phyloP scores from a whole-genome alignment of 2,888 invertebrate genomes.

The Agriopis aurantiaria region DNA sequence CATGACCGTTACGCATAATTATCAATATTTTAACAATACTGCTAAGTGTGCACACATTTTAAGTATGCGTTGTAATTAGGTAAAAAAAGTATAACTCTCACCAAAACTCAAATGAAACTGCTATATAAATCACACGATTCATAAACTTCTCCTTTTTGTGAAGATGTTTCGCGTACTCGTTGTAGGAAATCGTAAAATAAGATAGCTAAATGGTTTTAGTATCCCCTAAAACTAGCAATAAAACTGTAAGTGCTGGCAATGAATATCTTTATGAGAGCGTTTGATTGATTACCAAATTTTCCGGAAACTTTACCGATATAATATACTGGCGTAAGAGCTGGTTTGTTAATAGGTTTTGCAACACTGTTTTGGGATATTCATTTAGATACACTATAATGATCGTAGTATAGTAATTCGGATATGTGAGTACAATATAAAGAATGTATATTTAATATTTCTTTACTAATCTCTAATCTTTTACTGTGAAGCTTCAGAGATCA shows the following conservation, averaged over 20 bases:
- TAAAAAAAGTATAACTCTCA: constrained; percentile 37
- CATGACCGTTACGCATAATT: too few species aligned
- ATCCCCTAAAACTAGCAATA: constrained; percentile 77
- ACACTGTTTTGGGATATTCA: background rate
- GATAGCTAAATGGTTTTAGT: constrained; percentile 80
- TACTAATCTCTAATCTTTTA: background rate
- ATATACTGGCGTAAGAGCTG: constrained; percentile 9
- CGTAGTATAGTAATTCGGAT: background rate
- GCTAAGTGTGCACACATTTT: background rate
- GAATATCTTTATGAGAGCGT: constrained; percentile 78
- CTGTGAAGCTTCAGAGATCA: constrained; percentile 2
- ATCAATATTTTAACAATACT: background rate
- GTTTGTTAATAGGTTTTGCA: constrained; percentile 2
- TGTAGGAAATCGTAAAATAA: constrained; percentile 76
- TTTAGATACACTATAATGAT: background rate
- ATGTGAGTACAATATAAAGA: background rate
- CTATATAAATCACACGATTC: constrained; percentile 62
- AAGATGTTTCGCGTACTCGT: constrained; percentile 61
- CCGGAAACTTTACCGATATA: constrained; percentile 40
- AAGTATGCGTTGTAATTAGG: constrained; percentile 25
- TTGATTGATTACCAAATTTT: constrained; percentile 78
- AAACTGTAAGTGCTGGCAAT: constrained; percentile 75
- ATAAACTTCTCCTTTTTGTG: constrained; percentile 69
- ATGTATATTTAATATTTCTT: background rate
- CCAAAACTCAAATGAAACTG: constrained; percentile 37